Evolutionary conservation across 2,113 vertebrate species (phyloP).

Genomic region (Archilochus colubris): DNA sequence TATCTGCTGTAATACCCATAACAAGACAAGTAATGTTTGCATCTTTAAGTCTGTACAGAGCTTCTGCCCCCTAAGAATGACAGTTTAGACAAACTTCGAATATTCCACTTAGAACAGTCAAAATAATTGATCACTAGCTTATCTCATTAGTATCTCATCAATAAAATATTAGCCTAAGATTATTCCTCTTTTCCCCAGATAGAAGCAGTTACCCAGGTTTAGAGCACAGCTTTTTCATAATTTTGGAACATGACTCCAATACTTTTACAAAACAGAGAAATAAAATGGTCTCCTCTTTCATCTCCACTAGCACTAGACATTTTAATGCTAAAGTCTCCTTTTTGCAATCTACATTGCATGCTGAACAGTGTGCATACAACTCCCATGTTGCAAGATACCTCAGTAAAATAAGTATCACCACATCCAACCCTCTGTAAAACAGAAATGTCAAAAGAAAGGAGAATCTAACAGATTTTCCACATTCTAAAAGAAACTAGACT

Average conservation of each 20-base stretch:
- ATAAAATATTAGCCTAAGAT: slow-evolving; percentile 18
- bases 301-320: not conserved
- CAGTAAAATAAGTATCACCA: not conserved
- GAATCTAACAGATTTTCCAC: not conserved
- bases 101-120: not conserved
- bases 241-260: not conserved
- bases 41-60: not conserved
- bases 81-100: not conserved
- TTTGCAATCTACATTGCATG: not conserved
- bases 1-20: not conserved
- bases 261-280: not conserved
- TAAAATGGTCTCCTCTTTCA: not conserved
- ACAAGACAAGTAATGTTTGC: not conserved
- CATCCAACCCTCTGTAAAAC: not conserved
- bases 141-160: slow-evolving; percentile 33
- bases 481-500: not conserved
- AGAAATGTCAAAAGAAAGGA: not conserved
- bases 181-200: not conserved
- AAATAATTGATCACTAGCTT: not conserved
- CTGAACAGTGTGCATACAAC: not conserved
- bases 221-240: not conserved
- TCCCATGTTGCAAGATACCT: not conserved
- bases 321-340: not conserved
- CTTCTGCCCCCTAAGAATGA: not conserved
- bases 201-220: not conserved